Percentiles rank a stretch among this genome's conserved stretches.
Evolutionary conservation across 1,140 invertebrate species (phyloP).

Genomic region (Temnothorax nylanderi): DNA sequence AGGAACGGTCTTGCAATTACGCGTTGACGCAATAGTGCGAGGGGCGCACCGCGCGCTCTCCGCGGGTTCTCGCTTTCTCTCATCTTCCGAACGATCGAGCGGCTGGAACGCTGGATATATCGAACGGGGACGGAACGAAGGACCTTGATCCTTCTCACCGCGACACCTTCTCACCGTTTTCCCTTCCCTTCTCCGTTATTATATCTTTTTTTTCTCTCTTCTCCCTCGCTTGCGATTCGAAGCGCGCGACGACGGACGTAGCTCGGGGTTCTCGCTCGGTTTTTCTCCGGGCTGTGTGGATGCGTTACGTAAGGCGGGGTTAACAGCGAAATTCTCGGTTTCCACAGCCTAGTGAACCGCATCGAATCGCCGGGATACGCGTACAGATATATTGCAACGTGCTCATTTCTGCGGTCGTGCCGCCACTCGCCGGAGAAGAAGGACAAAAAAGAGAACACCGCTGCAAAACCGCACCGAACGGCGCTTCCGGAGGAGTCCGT

Average conservation of each 20-base stretch:
- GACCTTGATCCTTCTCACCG: slow-evolving; percentile 46
- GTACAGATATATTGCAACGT: slow-evolving; percentile 14
- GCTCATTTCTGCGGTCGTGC: slow-evolving; percentile 32
- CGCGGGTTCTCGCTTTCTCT: slow-evolving; percentile 67
- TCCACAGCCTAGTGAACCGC: slow-evolving; percentile 25
- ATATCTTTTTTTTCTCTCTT: neutral
- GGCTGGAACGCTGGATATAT: slow-evolving; percentile 23
- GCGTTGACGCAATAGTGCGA: slow-evolving; percentile 67
- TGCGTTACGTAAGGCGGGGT: neutral
- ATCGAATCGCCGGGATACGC: slow-evolving; percentile 10
- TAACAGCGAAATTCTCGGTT: slow-evolving; percentile 40
- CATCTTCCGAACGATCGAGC: slow-evolving; percentile 57
- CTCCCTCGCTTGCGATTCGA: neutral
- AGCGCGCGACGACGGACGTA: neutral
- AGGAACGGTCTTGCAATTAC: slow-evolving; percentile 65
- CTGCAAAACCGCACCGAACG: slow-evolving; percentile 34
- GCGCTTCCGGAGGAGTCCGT: slow-evolving; percentile 29
- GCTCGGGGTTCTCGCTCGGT: slow-evolving; percentile 2
- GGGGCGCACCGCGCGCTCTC: slow-evolving; percentile 10
- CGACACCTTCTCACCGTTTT: slow-evolving; percentile 27
- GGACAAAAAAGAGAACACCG: neutral
- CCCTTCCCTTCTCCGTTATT: slow-evolving; percentile 6
- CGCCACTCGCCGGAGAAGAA: neutral
- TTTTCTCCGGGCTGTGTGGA: neutral
- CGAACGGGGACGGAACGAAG: slow-evolving; percentile 25